A percentile compares a stretch with the other conserved stretches of the same genome.
These are phyloP conservation scores for Chanos chanos DNA, from an alignment of 2,797 vertebrate species.

Conservation along the genomic window DNA sequence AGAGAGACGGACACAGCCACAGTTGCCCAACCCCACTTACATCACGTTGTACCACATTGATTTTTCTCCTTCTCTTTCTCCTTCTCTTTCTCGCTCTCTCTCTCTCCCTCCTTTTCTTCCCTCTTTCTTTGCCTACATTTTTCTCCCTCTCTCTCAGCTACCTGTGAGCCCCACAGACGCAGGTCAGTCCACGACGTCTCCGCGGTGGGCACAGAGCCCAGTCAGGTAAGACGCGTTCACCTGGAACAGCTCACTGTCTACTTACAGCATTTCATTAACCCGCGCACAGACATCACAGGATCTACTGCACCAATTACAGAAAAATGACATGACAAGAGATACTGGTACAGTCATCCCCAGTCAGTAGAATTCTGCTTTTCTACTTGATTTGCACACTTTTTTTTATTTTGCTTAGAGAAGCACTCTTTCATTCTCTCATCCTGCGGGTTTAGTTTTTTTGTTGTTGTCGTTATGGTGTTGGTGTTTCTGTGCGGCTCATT, in stretches of 20 bases:
- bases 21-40: slow-evolving; percentile 22
- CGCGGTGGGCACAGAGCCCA: slow-evolving; percentile 83
- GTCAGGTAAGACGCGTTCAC: slow-evolving; percentile 77
- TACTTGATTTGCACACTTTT: not conserved
- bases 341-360: no score
- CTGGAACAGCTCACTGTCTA: no score
- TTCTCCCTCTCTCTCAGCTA: slow-evolving; percentile 61
- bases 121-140: slow-evolving; percentile 24
- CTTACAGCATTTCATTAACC: no score
- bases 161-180: slow-evolving; percentile 89
- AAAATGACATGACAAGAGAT: no score
- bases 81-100: slow-evolving; percentile 58
- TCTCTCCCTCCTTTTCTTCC: slow-evolving; percentile 50
- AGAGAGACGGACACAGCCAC: slow-evolving; percentile 5
- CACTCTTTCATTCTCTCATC: no score
- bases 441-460: no score
- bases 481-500: no score
- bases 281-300: no score
- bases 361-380: no score
- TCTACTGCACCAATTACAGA: no score
- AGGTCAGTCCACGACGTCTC: slow-evolving; percentile 95
- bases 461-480: no score
- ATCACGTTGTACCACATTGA: slow-evolving; percentile 47
- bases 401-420: no score
- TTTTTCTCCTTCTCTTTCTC: slow-evolving; percentile 22